Evolutionary conservation across 2,113 vertebrate species (phyloP).

Genomic region (Sigmodon hispidus): DNA sequence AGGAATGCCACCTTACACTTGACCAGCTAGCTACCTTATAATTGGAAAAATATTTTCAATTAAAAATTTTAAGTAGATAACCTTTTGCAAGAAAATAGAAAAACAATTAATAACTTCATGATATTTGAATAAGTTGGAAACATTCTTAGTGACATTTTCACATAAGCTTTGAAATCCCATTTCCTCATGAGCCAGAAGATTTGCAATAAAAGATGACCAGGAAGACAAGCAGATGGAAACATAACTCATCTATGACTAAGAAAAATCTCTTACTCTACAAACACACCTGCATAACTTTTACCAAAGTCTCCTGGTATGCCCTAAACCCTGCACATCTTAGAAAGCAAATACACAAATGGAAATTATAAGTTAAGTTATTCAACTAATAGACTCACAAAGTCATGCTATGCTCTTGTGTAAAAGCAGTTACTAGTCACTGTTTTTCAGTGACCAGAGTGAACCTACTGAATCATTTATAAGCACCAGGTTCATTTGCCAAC

Average conservation of each 20-base stretch:
- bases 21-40: background rate
- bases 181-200: background rate
- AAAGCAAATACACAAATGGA: conserved; percentile 12
- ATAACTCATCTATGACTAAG: background rate
- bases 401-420: background rate
- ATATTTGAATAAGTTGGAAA: background rate
- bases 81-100: background rate
- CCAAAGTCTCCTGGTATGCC: background rate
- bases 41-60: background rate
- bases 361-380: conserved; percentile 27
- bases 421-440: background rate
- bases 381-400: conserved; percentile 19
- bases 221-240: background rate
- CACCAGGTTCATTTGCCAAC: conserved; percentile 39
- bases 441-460: background rate
- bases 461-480: conserved; percentile 31
- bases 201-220: background rate
- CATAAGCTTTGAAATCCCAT: background rate
- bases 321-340: background rate
- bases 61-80: background rate
- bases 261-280: background rate
- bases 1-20: background rate
- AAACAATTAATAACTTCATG: background rate
- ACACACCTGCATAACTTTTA: background rate
- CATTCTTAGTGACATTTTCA: conserved; percentile 6